A percentile compares a stretch with the other conserved stretches of the same genome.
These are phyloP conservation scores for Enteromius paludinosus DNA, from an alignment of 2,797 vertebrate species.

Conservation along the genomic window DNA sequence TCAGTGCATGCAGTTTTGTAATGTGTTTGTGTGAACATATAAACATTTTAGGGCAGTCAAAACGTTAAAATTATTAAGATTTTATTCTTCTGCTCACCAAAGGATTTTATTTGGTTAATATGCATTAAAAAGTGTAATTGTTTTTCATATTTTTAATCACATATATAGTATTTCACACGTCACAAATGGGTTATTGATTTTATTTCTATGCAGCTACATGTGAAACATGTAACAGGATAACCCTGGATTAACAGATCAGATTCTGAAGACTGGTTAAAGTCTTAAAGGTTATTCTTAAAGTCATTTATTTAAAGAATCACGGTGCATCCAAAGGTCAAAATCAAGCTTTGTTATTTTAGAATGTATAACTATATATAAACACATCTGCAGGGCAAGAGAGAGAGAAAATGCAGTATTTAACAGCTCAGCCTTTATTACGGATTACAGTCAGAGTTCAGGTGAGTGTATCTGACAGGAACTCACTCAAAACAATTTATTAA, in stretches of 20 bases:
- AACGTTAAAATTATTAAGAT: too few relatives aligned
- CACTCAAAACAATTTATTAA: conserved; percentile 1
- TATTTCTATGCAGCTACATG: not conserved
- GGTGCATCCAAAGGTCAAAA: not conserved
- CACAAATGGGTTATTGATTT: not conserved
- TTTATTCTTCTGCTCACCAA: not conserved
- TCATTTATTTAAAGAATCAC: not conserved
- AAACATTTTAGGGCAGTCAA: too few relatives aligned
- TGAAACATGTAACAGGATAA: not conserved
- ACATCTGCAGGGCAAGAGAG: not conserved
- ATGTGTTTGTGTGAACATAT: too few relatives aligned
- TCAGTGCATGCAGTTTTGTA: not conserved
- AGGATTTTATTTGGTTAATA: not conserved
- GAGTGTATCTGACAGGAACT: not conserved
- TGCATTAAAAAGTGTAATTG: not conserved
- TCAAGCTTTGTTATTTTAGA: not conserved
- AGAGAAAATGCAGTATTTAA: not conserved
- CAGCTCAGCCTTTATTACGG: conserved; percentile 1
- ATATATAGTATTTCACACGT: not conserved
- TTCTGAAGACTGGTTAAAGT: not conserved
- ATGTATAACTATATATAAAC: not conserved
- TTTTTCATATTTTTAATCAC: not conserved
- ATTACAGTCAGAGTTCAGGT: not conserved
- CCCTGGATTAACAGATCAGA: not conserved
- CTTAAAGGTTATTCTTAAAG: not conserved